phyloP scores from a whole-genome alignment of 2,888 invertebrate genomes.

The Prosopocoilus inquinatus region DNA sequence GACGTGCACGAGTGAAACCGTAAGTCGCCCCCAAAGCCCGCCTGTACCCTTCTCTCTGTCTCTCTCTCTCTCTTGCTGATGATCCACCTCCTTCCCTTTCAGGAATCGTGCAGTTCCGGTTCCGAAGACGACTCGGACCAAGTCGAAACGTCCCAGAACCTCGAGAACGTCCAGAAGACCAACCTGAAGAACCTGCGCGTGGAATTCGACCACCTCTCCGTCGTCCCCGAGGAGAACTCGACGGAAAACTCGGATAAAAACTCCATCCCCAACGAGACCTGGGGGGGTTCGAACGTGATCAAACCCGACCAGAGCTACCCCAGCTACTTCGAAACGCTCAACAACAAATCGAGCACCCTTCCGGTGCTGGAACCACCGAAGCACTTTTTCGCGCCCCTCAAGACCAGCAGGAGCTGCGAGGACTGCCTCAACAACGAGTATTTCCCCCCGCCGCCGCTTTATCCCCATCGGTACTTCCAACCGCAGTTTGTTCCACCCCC shows the following conservation, averaged over 20 bases:
- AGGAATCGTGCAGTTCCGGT: slow-evolving; percentile 46
- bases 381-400: slow-evolving; percentile 53
- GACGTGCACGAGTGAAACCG: slow-evolving; percentile 58
- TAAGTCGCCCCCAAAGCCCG: slow-evolving; percentile 34
- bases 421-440: slow-evolving; percentile 38
- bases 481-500: slow-evolving; percentile 21
- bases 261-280: slow-evolving; percentile 37
- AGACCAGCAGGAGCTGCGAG: slow-evolving; percentile 41
- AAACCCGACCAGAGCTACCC: slow-evolving; percentile 50
- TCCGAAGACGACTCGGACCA: slow-evolving; percentile 46
- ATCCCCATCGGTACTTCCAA: slow-evolving; percentile 12
- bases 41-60: too few relatives aligned
- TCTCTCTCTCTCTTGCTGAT: too few relatives aligned
- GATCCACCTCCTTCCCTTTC: slow-evolving; percentile 6
- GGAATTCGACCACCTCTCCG: slow-evolving; percentile 72
- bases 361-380: slow-evolving; percentile 35
- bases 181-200: slow-evolving; percentile 54
- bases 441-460: slow-evolving; percentile 19
- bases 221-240: slow-evolving; percentile 71
- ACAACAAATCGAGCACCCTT: slow-evolving; percentile 17
- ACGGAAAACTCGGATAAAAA: slow-evolving; percentile 48
- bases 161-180: slow-evolving; percentile 50
- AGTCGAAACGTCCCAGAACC: slow-evolving; percentile 48
- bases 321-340: slow-evolving; percentile 30
- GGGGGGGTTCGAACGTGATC: slow-evolving; percentile 36